Evolutionary conservation across 2,113 vertebrate genomes (phyloP), one percentile per base, ranked within the genome.

Genomic region (Periophthalmodon schlosseri): DNA sequence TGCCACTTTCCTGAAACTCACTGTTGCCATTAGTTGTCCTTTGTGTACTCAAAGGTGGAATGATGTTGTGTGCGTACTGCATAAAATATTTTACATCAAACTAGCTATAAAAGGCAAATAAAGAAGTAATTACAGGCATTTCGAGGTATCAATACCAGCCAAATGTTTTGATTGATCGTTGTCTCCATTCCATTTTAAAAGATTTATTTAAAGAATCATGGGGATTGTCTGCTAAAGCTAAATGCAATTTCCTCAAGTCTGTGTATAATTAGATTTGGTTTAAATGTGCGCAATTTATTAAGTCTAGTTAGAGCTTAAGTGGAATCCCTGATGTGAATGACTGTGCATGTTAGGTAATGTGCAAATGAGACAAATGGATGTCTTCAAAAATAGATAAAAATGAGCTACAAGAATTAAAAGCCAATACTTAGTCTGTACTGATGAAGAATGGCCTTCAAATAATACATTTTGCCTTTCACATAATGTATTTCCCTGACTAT

Each of bases 261-360:
- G 47, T 64, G 34, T 73, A 71, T 76, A 82, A 87, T 80, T 79
- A 12, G 68, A 75, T 73, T 44, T 74, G 65, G 34, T 64, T 79
- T 68, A 74, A 87, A 81, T 80, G 74, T 78, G 54, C 24, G 39
- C 66, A 24, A 73, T 88, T 79, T 50, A 81, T 91, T 76, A 84
- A 74, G 69, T 70, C 28, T 67, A 57, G 20, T 84, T 76, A 78
- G 75, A 73, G 70, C 50, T 73, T 74, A 78, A 61, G 70, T 76
- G 24, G 78, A 73, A 65, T 79, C 72, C 79, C 28, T 77, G 69
- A 58, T 34, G 68, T 60, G 24, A 63, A 74, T 46, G 69, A 75
- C 70, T 44, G 68, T 74, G 50, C 11, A 54, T 57, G 78, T 71
- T 15, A 46, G 52, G 49, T 11, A 61, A 28, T 1, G 18, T 6